phyloP scores from a whole-genome alignment of 2,113 vertebrate species.

The Desmodus rotundus region DNA sequence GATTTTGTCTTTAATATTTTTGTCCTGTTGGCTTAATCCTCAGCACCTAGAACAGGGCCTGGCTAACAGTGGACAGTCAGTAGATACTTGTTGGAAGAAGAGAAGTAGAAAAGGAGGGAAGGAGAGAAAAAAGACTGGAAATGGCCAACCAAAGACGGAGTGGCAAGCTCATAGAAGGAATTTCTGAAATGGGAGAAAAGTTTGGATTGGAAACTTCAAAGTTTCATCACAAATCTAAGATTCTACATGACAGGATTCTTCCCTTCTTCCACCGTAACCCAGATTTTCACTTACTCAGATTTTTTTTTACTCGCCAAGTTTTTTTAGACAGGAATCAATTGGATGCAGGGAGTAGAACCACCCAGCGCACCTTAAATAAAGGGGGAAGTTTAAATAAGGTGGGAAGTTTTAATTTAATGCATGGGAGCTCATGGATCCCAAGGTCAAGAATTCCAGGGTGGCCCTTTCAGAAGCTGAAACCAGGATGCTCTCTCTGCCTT shows the following conservation, averaged over 20 bases:
- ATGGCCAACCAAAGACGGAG: background rate
- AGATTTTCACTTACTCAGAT: background rate
- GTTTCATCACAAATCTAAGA: conserved; percentile 8
- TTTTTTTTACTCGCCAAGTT: background rate
- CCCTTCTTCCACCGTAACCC: background rate
- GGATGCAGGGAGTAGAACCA: background rate
- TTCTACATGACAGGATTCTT: background rate
- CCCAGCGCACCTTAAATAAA: background rate
- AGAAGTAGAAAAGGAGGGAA: background rate
- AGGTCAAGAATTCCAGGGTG: background rate
- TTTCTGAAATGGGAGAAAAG: background rate
- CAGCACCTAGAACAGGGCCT: background rate
- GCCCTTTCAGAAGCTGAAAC: background rate
- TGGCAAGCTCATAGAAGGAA: background rate
- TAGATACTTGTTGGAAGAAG: background rate
- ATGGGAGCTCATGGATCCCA: background rate
- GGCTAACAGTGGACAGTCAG: background rate
- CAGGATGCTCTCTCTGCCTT: background rate
- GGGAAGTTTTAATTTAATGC: background rate
- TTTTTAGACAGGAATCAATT: background rate
- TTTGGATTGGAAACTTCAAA: background rate
- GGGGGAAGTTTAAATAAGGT: background rate
- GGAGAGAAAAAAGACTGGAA: background rate
- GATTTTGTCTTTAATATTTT: background rate
- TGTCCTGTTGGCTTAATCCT: background rate